Base-by-base conservation (phyloP, 92 coral and sea anemone genomes). In the Plumapathes pennacea region DNA sequence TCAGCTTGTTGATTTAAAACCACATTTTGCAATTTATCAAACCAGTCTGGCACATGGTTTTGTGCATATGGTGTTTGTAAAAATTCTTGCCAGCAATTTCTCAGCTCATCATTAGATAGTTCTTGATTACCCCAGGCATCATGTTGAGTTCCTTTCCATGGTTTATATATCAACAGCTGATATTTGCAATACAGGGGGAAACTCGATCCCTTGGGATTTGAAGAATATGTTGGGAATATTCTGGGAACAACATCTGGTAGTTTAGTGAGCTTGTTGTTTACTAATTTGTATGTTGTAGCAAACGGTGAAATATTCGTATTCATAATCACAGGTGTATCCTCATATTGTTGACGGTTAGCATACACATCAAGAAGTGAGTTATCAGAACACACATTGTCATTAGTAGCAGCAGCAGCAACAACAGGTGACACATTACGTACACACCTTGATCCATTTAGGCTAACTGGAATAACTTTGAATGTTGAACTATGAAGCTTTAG, bases 381-480 rank as follows among this genome's bases (percentile, higher is more conserved):
- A 25, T 17, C 18, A 0, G 66, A 62, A 27, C 71, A n/a, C n/a
- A n/a, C n/a, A n/a, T 67, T 74, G 22, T 78, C 60, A 41, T 38
- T 69, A 10, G 47, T 38, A 6, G 76, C 32, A 27, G 61, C 46
- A 10, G 26, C 20, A 8, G 40, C 33, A 19, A 45, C 65, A 15
- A 25, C 67, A 15, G 18, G 14, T 28, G 29, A 0, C 12, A 6
- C 50, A 26, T 31, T 21, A 17, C 26, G 46, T 31, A 81, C 72
- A 50, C 50, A 32, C 2, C 89, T 74, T 4, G 84, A 82, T 9
- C 89, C 90, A 66, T 84, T 72, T 31, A 72, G 51, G 54, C 78
- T 71, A n/a, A 72, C 70, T 26, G 90, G 81, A 17, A 65, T 72
- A 22, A 78, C 86, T 45, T 32, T 65, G 62, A 79, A 85, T 15